Evolutionary conservation across 1,140 invertebrate species (phyloP), one percentile per base, ranked within the genome.

Genomic region (Leptinotarsa defecta): DNA sequence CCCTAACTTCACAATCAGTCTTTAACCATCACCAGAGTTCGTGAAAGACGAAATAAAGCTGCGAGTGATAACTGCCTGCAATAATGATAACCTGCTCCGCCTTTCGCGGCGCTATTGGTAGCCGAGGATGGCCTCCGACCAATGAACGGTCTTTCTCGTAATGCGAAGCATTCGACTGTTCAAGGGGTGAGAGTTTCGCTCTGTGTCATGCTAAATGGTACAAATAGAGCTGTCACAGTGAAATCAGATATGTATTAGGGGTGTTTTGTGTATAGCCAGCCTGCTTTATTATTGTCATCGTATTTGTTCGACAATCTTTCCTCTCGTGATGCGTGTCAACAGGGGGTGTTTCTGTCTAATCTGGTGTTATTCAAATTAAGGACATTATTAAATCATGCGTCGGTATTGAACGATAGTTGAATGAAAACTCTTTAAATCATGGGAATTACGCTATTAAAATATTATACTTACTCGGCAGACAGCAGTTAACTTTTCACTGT

Each of bases 331-430:
- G 73, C 75, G 70, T 75, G 71, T 57, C 52, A 74, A 67, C 68
- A 22, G 65, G 65, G 17, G 17, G 65, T 68, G 65, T 68, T 68
- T 68, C 24, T 24, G 24, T 34, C 24, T 68, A 68, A 68, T 68
- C 65, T 68, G 65, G 65, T 43, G 77, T 76, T 76, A 78, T 78
- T 78, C 68, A 76, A 77, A 77, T 77, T 75, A 72, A 62, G 52
- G 57, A 69, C 63, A 77, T 74, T 74, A 74, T 67, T 67, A 71
- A 43, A 68, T 34, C 43, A 68, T 68, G 65, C 65, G 17, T 19
- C n/a, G 65, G 52, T 57, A 57, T 57, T 57, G 13, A 57, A 57
- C 15, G 52, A 57, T 57, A 68, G 43, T 68, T 68, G 43, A 34
- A 68, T 24, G 65, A 27, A 4, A 68, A 34, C 22, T 11, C 43